These are phyloP conservation scores for Sinohyriopsis cumingii DNA, from an alignment of 2,888 invertebrate genomes.

Conservation along the genomic window DNA sequence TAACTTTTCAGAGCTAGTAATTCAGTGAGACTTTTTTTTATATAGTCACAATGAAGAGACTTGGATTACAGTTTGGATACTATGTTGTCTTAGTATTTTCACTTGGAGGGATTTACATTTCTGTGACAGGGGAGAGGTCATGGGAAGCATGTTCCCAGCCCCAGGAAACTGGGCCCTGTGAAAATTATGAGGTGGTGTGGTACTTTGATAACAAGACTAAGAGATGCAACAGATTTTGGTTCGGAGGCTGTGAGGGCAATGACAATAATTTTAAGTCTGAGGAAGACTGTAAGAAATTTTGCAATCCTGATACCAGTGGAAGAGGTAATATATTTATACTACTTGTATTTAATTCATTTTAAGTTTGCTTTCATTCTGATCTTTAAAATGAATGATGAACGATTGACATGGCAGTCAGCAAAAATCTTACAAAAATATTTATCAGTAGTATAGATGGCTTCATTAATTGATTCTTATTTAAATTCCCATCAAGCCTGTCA, in stretches of 20 bases:
- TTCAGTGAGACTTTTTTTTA: no score
- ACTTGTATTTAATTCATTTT: neutral
- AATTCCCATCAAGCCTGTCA: no score
- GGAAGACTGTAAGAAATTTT: conserved; percentile 81
- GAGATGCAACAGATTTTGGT: conserved; percentile 81
- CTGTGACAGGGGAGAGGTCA: conserved; percentile 6
- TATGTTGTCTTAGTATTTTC: no score
- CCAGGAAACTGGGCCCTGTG: conserved; percentile 44
- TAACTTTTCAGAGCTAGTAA: no score
- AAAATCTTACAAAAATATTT: no score
- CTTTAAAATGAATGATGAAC: no score
- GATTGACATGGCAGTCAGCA: no score
- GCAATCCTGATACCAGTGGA: conserved; percentile 20
- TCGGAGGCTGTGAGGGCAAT: conserved; percentile 74
- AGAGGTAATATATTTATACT: conserved; percentile 16
- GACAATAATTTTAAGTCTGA: conserved; percentile 80
- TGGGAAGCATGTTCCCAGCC: conserved; percentile 69
- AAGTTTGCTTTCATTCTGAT: neutral
- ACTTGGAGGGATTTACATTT: no score
- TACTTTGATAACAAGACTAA: conserved; percentile 75
- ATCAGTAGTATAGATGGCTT: no score
- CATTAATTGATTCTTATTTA: no score
- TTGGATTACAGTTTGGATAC: no score
- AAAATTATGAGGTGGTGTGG: conserved; percentile 57
- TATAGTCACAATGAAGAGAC: no score